A percentile compares a stretch with the other conserved stretches of the same genome.
Evolutionary conservation across 2,797 vertebrate species (phyloP).

Genomic region (Myoxocephalus aenaeus): DNA sequence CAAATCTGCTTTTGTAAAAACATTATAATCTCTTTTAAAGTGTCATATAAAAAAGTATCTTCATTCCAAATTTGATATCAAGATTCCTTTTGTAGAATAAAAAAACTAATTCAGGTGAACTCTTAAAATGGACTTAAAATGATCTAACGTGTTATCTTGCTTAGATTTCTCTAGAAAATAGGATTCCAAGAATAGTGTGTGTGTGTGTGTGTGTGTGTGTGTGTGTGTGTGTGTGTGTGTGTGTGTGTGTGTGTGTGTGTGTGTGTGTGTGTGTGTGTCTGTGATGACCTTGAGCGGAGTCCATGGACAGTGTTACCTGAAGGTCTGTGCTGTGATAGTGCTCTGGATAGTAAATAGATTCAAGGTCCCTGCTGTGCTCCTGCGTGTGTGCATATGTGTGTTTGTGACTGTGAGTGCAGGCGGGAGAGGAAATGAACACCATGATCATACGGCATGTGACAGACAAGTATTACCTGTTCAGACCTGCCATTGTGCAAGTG

Average conservation of each 20-base stretch:
- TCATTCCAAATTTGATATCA: background rate
- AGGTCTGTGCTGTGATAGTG: conserved; percentile 64
- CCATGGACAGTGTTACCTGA: conserved; percentile 80
- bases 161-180: conserved; percentile 60
- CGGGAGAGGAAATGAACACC: background rate
- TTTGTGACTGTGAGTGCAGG: background rate
- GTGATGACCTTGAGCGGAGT: conserved; percentile 84
- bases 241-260: conserved; percentile 41
- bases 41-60: background rate
- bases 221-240: conserved; percentile 28
- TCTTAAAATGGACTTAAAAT: background rate
- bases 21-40: background rate
- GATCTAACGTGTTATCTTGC: background rate
- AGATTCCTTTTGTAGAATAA: background rate
- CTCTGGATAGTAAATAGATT: conserved; percentile 77
- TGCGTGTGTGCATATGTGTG: conserved; percentile 13
- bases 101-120: background rate
- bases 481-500: background rate
- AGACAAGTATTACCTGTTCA: conserved; percentile 8
- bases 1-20: background rate
- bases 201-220: conserved; percentile 10
- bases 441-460: background rate
- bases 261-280: conserved; percentile 20
- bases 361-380: conserved; percentile 76
- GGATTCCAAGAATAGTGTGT: conserved; percentile 16